A percentile compares a stretch with the other conserved stretches of the same genome.
These are phyloP conservation scores for Leucoraja erinaceus DNA, from an alignment of 2,113 vertebrate species.

Conservation along the genomic window DNA sequence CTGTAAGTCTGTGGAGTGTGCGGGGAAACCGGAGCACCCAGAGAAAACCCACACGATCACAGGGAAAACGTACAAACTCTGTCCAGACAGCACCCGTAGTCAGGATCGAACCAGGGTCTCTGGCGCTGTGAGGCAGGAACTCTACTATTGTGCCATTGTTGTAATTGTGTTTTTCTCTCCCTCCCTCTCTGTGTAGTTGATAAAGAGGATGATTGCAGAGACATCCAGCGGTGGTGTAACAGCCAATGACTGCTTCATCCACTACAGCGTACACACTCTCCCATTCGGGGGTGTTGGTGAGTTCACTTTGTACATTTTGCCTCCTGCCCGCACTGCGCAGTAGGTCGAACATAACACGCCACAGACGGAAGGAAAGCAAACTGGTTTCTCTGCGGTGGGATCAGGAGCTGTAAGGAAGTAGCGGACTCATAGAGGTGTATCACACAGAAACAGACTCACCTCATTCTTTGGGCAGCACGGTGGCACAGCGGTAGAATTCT, in stretches of 20 bases:
- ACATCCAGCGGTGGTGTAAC: constrained; percentile 78
- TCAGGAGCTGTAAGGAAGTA: not conserved
- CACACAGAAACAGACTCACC: too few species aligned
- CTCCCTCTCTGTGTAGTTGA: constrained; percentile 52
- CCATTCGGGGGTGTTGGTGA: constrained; percentile 85
- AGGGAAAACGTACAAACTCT: too few species aligned
- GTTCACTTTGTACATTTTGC: constrained; percentile 38
- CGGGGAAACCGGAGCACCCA: too few species aligned
- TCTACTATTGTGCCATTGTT: too few species aligned
- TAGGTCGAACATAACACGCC: not conserved
- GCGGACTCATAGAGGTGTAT: too few species aligned
- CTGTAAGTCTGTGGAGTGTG: too few species aligned
- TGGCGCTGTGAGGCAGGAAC: too few species aligned
- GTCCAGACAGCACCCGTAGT: too few species aligned
- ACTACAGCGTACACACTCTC: constrained; percentile 59
- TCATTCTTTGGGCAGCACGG: too few species aligned
- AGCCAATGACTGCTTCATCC: constrained; percentile 76
- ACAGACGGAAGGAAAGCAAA: not conserved
- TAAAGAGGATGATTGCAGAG: constrained; percentile 64
- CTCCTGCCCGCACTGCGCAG: not conserved
- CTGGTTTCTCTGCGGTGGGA: not conserved
- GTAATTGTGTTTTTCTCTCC: not conserved
- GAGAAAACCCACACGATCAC: too few species aligned
- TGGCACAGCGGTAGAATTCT: too few species aligned
- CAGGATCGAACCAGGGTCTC: too few species aligned